A percentile compares a stretch with the other conserved stretches of the same genome.
These are phyloP conservation scores for Pangasius sanitwongsei DNA, from an alignment of 2,797 vertebrate species.

Conservation along the genomic window DNA sequence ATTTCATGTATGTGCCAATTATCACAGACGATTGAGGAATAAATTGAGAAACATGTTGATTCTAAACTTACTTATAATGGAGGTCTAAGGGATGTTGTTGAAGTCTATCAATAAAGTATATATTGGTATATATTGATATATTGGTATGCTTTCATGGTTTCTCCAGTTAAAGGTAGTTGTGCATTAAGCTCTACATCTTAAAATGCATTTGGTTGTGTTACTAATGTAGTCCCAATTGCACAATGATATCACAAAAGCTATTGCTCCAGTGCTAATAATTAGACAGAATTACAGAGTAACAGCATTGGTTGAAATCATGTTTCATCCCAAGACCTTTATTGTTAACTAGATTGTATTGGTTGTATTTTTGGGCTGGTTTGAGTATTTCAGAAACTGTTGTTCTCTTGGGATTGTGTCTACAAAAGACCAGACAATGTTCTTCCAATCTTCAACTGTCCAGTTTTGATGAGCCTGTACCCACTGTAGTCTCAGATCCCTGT, in stretches of 20 bases:
- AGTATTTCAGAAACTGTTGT: not conserved
- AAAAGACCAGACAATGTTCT: not conserved
- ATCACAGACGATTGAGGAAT: not conserved
- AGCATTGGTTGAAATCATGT: not conserved
- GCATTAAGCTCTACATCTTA: not conserved
- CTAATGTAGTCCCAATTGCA: not conserved
- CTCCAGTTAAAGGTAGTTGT: not conserved
- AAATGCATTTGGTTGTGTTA: not conserved
- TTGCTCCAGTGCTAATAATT: not conserved
- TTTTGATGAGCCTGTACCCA: not conserved
- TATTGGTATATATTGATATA: not conserved
- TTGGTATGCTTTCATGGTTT: not conserved
- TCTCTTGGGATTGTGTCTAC: not conserved
- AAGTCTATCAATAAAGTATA: not conserved
- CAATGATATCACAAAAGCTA: not conserved
- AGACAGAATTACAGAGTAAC: not conserved
- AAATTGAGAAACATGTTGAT: not conserved
- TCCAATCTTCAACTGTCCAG: not conserved
- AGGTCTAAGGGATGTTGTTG: not conserved
- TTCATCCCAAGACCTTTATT: not conserved
- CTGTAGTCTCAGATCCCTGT: not conserved
- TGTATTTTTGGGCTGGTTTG: not conserved
- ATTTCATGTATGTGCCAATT: not conserved
- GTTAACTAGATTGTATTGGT: not conserved
- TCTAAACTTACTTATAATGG: slow-evolving; percentile 1